These are phyloP conservation scores for Crypturellus undulatus DNA, from an alignment of 2,113 vertebrate species.

Conservation along the genomic window DNA sequence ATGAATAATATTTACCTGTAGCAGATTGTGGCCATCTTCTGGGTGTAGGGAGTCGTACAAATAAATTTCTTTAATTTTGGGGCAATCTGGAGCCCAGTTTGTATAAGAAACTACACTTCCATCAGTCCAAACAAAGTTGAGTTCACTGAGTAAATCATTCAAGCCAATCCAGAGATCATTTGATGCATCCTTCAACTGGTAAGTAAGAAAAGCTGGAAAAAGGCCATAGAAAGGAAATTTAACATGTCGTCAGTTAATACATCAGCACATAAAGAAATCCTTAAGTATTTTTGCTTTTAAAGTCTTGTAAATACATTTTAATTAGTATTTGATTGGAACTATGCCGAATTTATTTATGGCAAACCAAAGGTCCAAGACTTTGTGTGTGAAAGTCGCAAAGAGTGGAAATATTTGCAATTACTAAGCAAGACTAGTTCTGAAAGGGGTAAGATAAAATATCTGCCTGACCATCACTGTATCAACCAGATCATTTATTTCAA, in stretches of 20 bases:
- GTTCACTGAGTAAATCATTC: constrained; percentile 89
- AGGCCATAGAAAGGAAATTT: not conserved
- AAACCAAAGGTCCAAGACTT: not conserved
- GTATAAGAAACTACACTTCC: constrained; percentile 79
- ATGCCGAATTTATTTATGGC: not conserved
- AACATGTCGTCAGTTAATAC: not conserved
- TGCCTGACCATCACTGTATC: not conserved
- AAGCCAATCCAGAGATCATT: constrained; percentile 87
- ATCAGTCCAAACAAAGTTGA: constrained; percentile 88
- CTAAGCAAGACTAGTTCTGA: not conserved
- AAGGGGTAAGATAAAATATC: not conserved
- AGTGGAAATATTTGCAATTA: not conserved
- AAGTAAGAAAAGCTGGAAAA: constrained; percentile 86
- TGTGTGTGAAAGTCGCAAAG: not conserved
- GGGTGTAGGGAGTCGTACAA: not conserved
- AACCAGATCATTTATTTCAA: not conserved
- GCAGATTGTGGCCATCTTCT: constrained; percentile 7
- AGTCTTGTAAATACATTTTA: not conserved
- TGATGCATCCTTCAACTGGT: constrained; percentile 74
- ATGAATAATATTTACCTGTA: not conserved
- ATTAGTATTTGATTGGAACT: not conserved
- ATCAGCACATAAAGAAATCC: not conserved
- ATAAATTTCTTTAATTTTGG: not conserved
- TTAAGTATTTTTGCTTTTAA: not conserved
- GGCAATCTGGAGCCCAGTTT: constrained; percentile 49